Conservation (phyloP, 2,113 vertebrate genomes). For the Oncorhynchus mykiss region DNA sequence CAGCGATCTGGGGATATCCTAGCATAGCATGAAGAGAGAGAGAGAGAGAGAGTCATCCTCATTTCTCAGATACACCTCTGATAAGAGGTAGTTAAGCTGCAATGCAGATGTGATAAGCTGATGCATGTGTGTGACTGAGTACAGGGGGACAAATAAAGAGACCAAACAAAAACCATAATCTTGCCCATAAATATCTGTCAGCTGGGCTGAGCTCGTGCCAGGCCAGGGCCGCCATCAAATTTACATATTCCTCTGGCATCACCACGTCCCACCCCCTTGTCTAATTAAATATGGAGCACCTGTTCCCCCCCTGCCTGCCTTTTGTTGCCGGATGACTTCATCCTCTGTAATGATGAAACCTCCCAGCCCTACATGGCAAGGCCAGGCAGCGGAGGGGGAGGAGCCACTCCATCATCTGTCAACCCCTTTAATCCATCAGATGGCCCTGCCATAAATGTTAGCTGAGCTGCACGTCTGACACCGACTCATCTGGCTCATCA, state of each 20-base stretch:
- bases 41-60: background rate
- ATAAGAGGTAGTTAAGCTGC: constrained; percentile 13
- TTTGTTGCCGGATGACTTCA: constrained; percentile 78
- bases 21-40: too few species aligned
- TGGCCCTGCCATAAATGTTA: constrained; percentile 19
- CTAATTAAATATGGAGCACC: constrained; percentile 72
- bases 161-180: too few species aligned
- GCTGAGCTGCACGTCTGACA: background rate
- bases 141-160: too few species aligned
- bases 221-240: too few species aligned
- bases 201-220: too few species aligned
- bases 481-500: too few species aligned
- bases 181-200: too few species aligned
- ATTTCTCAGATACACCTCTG: constrained; percentile 13
- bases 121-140: too few species aligned
- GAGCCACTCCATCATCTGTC: background rate
- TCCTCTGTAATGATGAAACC: constrained; percentile 74
- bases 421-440: constrained; percentile 14
- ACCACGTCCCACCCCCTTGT: background rate
- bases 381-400: constrained; percentile 21
- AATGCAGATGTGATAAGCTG: too few species aligned
- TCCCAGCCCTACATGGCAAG: constrained; percentile 60
- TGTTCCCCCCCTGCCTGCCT: constrained; percentile 50
- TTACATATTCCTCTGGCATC: too few species aligned
- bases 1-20: too few species aligned